These are phyloP conservation scores for Phenganax stokvisi DNA, from an alignment of 92 coral and sea anemone genomes.

Conservation along the genomic window DNA sequence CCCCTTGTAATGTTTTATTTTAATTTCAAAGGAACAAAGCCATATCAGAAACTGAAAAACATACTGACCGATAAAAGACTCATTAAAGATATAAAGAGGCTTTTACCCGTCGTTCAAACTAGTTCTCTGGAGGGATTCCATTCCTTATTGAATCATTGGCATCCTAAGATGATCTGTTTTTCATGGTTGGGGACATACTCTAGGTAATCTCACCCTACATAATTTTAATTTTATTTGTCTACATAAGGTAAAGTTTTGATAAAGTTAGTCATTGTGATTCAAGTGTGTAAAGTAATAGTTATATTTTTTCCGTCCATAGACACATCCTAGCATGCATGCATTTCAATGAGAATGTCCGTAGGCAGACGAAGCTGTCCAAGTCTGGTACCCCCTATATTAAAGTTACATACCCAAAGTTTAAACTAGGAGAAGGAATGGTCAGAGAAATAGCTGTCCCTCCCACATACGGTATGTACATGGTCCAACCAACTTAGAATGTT, in stretches of 20 bases:
- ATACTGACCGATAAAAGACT: not conserved
- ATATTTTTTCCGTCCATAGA: not conserved
- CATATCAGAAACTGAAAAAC: not conserved
- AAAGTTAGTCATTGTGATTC: not conserved
- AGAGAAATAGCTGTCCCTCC: not conserved
- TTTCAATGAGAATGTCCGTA: slow-evolving; percentile 11
- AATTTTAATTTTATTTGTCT: not conserved
- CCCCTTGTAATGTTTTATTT: not conserved
- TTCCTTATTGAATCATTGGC: not conserved
- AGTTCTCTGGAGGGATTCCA: not conserved
- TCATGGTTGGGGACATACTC: not conserved
- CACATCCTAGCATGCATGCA: not conserved
- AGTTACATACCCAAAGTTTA: not conserved
- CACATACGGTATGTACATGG: not conserved
- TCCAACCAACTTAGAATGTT: not conserved
- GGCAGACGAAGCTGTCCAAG: not conserved
- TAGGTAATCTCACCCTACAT: not conserved
- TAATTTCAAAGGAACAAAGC: not conserved
- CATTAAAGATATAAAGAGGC: not conserved
- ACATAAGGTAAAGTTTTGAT: not conserved
- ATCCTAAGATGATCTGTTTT: not conserved
- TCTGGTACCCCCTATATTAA: not conserved
- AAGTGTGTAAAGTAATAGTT: not conserved
- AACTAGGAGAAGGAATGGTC: not conserved
- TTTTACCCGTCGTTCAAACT: not conserved